These are phyloP conservation scores for Ephialtes manifestator DNA, from an alignment of 2,888 invertebrate species.

Conservation along the genomic window DNA sequence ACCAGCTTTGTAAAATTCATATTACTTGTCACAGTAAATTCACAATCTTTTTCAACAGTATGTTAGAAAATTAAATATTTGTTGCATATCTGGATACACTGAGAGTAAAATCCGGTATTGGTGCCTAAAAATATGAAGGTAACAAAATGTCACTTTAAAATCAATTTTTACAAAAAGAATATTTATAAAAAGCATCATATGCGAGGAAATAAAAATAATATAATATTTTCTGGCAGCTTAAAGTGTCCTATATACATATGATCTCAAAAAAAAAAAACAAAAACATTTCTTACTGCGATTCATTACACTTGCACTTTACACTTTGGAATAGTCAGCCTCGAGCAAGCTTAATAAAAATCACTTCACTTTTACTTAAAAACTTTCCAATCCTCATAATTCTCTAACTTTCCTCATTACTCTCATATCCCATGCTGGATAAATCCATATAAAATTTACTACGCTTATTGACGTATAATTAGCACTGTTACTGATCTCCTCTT, in stretches of 20 bases:
- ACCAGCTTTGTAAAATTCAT: too few relatives aligned
- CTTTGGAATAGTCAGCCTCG: neutral
- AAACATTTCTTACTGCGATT: neutral
- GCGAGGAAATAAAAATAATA: neutral
- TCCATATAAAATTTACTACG: constrained; percentile 15
- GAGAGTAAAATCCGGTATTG: too few relatives aligned
- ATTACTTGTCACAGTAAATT: neutral
- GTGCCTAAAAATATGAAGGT: neutral
- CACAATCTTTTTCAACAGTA: too few relatives aligned
- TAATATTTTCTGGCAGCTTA: neutral
- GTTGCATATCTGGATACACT: neutral
- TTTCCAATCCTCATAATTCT: constrained; percentile 5
- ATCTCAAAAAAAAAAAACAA: too few relatives aligned
- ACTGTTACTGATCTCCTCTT: neutral
- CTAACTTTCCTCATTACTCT: neutral
- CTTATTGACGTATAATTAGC: constrained; percentile 6
- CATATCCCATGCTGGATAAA: neutral
- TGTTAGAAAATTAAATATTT: neutral
- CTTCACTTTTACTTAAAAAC: neutral
- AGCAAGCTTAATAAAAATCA: neutral
- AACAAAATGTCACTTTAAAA: neutral
- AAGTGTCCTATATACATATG: neutral
- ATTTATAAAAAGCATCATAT: too few relatives aligned
- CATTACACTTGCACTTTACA: too few relatives aligned
- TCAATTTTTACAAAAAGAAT: too few relatives aligned